phyloP scores from a whole-genome alignment of 1,140 invertebrate species.

The Formica exsecta region DNA sequence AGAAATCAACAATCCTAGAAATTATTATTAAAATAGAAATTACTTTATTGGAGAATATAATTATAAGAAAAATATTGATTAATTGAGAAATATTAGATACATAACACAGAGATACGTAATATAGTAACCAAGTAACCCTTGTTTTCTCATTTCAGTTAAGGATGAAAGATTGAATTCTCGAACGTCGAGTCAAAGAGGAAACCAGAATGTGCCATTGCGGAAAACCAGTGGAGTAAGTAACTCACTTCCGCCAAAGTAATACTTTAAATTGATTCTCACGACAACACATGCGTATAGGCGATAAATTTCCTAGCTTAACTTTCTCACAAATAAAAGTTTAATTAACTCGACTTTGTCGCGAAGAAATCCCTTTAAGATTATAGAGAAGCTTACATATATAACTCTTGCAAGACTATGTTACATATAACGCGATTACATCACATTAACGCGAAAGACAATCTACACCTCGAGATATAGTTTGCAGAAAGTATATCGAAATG shows the following conservation, averaged over 20 bases:
- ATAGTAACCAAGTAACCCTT: not conserved
- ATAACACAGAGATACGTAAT: not conserved
- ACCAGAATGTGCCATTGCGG: constrained; percentile 82
- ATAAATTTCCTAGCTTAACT: not conserved
- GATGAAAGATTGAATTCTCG: constrained; percentile 84
- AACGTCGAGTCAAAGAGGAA: constrained; percentile 82
- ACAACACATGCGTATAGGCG: not conserved
- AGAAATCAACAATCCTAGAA: not conserved
- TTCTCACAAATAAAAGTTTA: not conserved
- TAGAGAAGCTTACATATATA: not conserved
- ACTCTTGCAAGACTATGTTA: not conserved
- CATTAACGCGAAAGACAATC: not conserved
- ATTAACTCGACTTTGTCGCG: not conserved
- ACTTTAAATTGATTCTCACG: constrained; percentile 36
- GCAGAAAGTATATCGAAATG: not conserved
- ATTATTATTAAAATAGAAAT: constrained; percentile 26
- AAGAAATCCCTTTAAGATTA: not conserved
- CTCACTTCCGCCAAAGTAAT: constrained; percentile 39
- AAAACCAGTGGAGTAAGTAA: constrained; percentile 86
- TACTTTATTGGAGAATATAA: not conserved
- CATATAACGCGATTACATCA: not conserved
- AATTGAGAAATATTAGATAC: not conserved
- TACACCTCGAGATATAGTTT: not conserved
- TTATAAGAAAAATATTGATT: not conserved
- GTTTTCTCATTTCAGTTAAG: constrained; percentile 82